Evolutionary conservation across 2,888 invertebrate species (phyloP), one percentile per base, ranked within the genome.

Genomic region (Sialis lutaria): DNA sequence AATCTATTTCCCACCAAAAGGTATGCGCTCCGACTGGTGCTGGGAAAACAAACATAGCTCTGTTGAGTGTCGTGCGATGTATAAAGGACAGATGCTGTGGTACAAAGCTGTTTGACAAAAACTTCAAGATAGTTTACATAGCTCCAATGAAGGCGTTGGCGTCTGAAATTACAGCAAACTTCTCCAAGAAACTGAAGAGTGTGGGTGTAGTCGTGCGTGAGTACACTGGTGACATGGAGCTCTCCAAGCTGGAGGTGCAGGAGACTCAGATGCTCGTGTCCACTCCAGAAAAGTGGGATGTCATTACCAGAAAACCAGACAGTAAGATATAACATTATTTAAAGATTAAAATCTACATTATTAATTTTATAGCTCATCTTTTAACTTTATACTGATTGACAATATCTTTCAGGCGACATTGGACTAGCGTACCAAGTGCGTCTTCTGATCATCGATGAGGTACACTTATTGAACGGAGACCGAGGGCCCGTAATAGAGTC

Each of bases 121-220:
- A 89, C 56, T 97, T 97, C 60, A 97, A 97, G 82, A 92, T 98
- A 55, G 86, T 99, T 44, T 98, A 99, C 65, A 88, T 99, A 54
- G 97, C 97, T 1, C 98, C 98, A 2, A 99, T 98, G 98, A 99
- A 98, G 69, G 98, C 98, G 0, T 66, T 99, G 39, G 98, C 98
- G 0, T 83, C 96, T 0, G 98, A 99, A 72, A 98, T 99, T 95
- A 92, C 96, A 0, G 75, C 79, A 0, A 97, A 88, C 63, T 98
- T 98, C 64, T 79, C 83, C 5, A 82, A 80, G 55, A 77, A 89
- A 45, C 70, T 99, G 1, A 71, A 74, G 37, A 73, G 80, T 0
- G 58, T 79, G 32, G 92, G 93, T 6, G 79, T 98, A 31, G 60
- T 68, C 1, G 97, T 99, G 0, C 74, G 82, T 46, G 98, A 99